Conservation (phyloP, 2,797 vertebrate genomes). For the Ispidina lecontei region DNA sequence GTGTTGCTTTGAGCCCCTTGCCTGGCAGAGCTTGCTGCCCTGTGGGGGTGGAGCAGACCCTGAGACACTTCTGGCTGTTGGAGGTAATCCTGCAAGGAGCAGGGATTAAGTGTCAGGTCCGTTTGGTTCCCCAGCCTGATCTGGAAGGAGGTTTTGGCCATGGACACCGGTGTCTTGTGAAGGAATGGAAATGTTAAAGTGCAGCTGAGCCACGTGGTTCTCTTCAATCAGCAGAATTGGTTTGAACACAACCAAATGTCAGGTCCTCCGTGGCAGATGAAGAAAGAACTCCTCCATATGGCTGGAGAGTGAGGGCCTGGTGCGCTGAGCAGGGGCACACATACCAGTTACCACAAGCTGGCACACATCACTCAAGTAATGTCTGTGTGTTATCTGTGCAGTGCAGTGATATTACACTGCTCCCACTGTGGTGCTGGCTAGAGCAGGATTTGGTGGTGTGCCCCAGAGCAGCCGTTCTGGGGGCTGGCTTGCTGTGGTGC, state of each 20-base stretch:
- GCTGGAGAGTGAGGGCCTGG: not conserved
- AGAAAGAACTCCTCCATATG: not conserved
- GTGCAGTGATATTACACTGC: not conserved
- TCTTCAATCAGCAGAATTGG: not conserved
- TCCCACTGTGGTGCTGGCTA: not conserved
- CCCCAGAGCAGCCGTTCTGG: not conserved
- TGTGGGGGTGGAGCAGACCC: not conserved
- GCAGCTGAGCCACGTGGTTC: not conserved
- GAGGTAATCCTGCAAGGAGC: not conserved
- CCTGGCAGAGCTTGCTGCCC: not conserved
- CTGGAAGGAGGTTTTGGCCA: not conserved
- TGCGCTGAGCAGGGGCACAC: not conserved
- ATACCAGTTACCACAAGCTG: not conserved
- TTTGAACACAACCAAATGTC: not conserved
- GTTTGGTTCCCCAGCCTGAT: constrained; percentile 1
- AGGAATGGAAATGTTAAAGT: constrained; percentile 33
- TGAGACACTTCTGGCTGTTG: not conserved
- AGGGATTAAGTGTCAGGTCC: constrained; percentile 31
- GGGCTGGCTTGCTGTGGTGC: not conserved
- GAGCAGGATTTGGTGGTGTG: not conserved
- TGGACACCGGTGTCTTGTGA: not conserved
- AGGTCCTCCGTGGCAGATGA: not conserved
- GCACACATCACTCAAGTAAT: no score
- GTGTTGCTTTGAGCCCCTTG: not conserved
- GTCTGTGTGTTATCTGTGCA: not conserved